A percentile compares a stretch with the other conserved stretches of the same genome.
These are phyloP conservation scores for Ancistrus triradiatus DNA, from an alignment of 2,113 vertebrate species.

Conservation along the genomic window DNA sequence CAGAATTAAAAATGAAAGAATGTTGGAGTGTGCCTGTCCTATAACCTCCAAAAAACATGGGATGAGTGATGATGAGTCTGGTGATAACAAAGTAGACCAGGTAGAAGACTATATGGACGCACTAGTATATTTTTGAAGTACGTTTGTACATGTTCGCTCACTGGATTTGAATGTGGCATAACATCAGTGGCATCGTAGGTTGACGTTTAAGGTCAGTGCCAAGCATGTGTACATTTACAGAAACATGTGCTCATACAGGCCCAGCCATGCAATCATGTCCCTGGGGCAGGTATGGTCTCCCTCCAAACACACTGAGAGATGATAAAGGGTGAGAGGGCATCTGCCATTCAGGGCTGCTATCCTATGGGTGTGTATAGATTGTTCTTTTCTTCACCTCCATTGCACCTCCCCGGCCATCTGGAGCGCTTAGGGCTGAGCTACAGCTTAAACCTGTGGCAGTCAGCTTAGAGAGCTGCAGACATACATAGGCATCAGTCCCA, in stretches of 20 bases:
- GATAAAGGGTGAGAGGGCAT: slow-evolving; percentile 28
- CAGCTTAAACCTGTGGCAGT: slow-evolving; percentile 6
- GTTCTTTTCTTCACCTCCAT: slow-evolving; percentile 33
- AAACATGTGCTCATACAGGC: neutral
- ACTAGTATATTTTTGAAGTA: no score
- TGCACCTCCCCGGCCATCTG: slow-evolving; percentile 42
- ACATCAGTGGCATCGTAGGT: neutral
- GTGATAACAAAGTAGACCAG: no score
- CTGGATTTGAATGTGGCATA: neutral
- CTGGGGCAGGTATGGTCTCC: slow-evolving; percentile 12
- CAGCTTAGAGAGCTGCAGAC: slow-evolving; percentile 7
- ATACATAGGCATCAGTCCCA: neutral
- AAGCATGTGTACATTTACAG: neutral
- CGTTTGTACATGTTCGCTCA: no score
- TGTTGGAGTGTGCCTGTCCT: no score
- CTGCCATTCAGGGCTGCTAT: slow-evolving; percentile 28
- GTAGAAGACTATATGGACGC: no score
- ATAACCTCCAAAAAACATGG: no score
- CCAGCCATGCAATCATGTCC: slow-evolving; percentile 8
- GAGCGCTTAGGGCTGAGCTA: slow-evolving; percentile 21
- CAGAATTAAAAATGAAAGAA: no score
- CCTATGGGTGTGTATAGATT: slow-evolving; percentile 31
- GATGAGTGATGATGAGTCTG: no score
- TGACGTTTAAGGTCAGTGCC: neutral
- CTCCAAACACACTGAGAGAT: slow-evolving; percentile 37